Evolutionary conservation across 2,888 invertebrate genomes (phyloP), one percentile per base, ranked within the genome.

Genomic region (Prosapia bicincta): DNA sequence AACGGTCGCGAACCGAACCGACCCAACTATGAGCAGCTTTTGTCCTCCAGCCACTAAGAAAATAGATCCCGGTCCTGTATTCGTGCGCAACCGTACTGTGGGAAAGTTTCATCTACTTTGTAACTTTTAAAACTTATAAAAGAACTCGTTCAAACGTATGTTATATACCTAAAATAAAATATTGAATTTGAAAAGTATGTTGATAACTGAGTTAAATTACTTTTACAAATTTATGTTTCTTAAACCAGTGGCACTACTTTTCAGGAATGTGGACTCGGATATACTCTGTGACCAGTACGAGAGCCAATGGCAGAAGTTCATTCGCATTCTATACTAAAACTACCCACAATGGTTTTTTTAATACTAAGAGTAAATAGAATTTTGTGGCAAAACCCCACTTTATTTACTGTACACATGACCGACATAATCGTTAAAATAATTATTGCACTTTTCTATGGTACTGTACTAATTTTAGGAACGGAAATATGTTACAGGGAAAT

Each of bases 1-100:
- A 76, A 74, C 76, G 74, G 74, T 74, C 69, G 71, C 74, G 73
- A 67, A 72, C 72, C 74, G 73, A 67, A 72, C 72, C 76, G 76
- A 76, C 71, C 75, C 26, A 67, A 75, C 75, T 75, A 71, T 75
- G 76, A 74, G 66, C 76, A 66, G 68, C 74, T 70, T 76, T 74
- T 74, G 74, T 76, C 71, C 76, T 76, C 74, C 73, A 75, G 67
- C 66, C 66, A 26, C 76, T 76, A 71, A 68, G 74, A 74, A 69
- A 76, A 68, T 70, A 71, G 70, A 67, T 67, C 71, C 67, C 15
- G 15, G 26, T 43, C 54, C 70, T 38, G 74, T 76, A 76, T 76
- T 25, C 43, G 30, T 76, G 32, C 74, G 76, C 76, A 54, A 68
- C 69, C 26, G 43, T 28, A 74, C 76, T 76, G 74, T 76, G 76